Conservation (phyloP, 2,797 vertebrate genomes). For the Rhincodon typus region DNA sequence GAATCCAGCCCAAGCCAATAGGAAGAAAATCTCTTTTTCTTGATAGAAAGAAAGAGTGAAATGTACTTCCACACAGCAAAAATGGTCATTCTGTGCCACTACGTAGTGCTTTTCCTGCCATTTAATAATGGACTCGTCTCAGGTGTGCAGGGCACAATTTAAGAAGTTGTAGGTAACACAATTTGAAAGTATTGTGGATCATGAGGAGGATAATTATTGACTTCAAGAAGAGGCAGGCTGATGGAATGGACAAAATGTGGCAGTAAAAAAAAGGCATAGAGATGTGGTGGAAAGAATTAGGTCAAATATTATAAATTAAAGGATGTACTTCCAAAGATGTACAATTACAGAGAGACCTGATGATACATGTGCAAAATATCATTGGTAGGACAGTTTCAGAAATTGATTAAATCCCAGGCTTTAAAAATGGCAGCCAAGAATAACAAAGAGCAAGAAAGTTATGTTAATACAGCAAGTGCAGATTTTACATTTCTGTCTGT, state of each 20-base stretch:
- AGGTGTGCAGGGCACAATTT: neutral
- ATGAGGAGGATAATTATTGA: too few relatives aligned
- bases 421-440: neutral
- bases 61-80: neutral
- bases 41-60: neutral
- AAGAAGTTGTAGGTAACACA: neutral
- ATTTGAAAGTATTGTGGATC: too few relatives aligned
- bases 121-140: neutral
- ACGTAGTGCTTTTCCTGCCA: neutral
- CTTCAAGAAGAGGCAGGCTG: too few relatives aligned
- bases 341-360: too few relatives aligned
- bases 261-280: too few relatives aligned
- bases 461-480: neutral
- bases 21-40: neutral
- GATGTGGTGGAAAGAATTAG: too few relatives aligned
- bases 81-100: neutral
- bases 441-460: neutral
- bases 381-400: too few relatives aligned
- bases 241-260: too few relatives aligned
- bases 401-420: too few relatives aligned
- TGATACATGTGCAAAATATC: too few relatives aligned
- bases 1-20: neutral
- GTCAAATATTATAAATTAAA: too few relatives aligned
- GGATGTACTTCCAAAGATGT: too few relatives aligned
- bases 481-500: constrained; percentile 8